phyloP scores from a whole-genome alignment of 2,888 invertebrate genomes.

The Eilema sororculum region DNA sequence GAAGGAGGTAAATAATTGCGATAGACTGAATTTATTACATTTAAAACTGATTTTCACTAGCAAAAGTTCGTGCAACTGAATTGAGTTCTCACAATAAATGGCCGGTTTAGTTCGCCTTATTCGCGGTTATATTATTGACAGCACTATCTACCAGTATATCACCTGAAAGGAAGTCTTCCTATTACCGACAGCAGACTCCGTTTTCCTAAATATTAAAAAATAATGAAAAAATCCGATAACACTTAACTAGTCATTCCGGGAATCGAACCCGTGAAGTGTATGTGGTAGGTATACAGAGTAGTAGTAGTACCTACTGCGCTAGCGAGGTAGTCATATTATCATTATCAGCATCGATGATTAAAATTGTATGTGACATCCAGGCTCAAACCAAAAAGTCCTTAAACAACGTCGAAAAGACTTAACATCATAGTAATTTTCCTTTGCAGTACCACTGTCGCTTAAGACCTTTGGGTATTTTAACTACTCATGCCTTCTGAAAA shows the following conservation, averaged over 20 bases:
- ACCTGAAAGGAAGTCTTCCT: no score
- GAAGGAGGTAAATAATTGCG: background rate
- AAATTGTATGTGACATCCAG: background rate
- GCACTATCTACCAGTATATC: no score
- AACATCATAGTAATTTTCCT: background rate
- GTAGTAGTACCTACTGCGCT: background rate
- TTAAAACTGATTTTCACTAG: background rate
- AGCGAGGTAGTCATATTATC: background rate
- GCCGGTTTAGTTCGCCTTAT: no score
- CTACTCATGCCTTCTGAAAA: background rate
- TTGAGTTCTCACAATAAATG: no score
- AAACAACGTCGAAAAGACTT: background rate
- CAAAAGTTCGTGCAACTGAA: no score
- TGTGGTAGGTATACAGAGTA: background rate
- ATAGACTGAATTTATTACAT: background rate
- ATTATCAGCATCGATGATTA: background rate
- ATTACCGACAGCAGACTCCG: no score
- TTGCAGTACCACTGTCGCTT: background rate
- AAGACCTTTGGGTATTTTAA: background rate
- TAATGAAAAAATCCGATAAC: no score
- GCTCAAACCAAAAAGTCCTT: background rate
- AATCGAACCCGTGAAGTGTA: background rate
- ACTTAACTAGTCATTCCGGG: background rate
- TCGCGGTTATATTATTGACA: no score
- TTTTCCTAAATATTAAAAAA: no score